phyloP scores from a whole-genome alignment of 2,797 vertebrate species.

The Rhinophrynus dorsalis region DNA sequence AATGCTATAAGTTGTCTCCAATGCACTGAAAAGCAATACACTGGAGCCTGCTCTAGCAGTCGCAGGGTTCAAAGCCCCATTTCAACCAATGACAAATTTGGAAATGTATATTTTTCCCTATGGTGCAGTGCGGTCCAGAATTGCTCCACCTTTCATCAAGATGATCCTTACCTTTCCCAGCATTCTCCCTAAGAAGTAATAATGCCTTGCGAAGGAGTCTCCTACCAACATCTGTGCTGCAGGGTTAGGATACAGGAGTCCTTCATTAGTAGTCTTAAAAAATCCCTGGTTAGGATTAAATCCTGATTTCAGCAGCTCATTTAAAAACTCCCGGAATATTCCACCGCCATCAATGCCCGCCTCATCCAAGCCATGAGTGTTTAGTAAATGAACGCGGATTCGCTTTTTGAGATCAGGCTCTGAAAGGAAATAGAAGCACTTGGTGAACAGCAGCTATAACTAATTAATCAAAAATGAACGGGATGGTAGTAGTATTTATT shows the following conservation, averaged over 20 bases:
- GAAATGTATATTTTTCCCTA: too few species aligned
- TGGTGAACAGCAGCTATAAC: neutral
- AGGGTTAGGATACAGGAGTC: constrained; percentile 91
- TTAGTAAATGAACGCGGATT: constrained; percentile 92
- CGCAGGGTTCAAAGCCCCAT: too few species aligned
- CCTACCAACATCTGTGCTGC: constrained; percentile 92
- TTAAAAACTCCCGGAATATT: constrained; percentile 96
- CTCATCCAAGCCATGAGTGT: constrained; percentile 94
- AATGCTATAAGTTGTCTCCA: too few species aligned
- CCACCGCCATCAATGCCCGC: constrained; percentile 97
- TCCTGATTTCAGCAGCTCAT: constrained; percentile 93
- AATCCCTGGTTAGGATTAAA: constrained; percentile 98
- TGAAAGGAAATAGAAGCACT: constrained; percentile 54
- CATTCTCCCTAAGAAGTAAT: constrained; percentile 96
- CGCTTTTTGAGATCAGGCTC: constrained; percentile 95
- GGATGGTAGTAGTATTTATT: too few species aligned
- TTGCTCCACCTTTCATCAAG: fast-evolving
- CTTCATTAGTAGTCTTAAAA: constrained; percentile 96
- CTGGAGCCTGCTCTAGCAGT: too few species aligned
- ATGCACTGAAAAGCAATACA: too few species aligned
- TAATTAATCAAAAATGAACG: too few species aligned
- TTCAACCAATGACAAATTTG: too few species aligned
- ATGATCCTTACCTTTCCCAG: constrained; percentile 87
- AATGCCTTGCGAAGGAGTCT: constrained; percentile 91
- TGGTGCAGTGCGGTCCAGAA: too few species aligned